Conservation (phyloP, 2,113 vertebrate species). For the Neodontobutis hainanensis region DNA sequence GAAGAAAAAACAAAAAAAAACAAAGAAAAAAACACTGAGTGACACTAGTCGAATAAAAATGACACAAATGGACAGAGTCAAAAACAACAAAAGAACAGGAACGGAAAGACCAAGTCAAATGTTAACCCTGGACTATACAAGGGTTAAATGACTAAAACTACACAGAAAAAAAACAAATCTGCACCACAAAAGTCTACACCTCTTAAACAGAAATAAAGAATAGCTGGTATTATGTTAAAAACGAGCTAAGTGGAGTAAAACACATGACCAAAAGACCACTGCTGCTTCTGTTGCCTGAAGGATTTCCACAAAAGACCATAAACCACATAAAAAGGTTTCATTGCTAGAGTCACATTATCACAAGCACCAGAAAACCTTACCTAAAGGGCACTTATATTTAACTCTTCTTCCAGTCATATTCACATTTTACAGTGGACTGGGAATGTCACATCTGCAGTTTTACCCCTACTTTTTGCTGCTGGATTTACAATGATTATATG, state of each 20-base stretch:
- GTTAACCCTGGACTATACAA: too few species aligned
- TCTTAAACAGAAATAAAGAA: not conserved
- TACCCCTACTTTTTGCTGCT: too few species aligned
- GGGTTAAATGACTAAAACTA: too few species aligned
- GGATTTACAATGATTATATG: too few species aligned
- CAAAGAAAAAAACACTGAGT: conserved; percentile 35
- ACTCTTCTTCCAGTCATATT: not conserved
- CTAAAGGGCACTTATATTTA: conserved; percentile 15
- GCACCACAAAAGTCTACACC: too few species aligned
- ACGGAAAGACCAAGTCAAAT: too few species aligned
- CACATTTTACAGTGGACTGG: not conserved
- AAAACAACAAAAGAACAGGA: conserved; percentile 16
- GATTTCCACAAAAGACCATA: conserved; percentile 48
- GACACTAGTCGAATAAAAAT: conserved; percentile 20
- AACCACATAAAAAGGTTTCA: conserved; percentile 23
- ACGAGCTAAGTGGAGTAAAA: not conserved
- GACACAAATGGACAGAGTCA: conserved; percentile 5
- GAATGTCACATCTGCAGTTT: too few species aligned
- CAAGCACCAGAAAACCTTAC: conserved; percentile 14
- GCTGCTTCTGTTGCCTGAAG: conserved; percentile 7
- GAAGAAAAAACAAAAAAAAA: conserved; percentile 23
- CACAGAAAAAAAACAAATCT: not conserved
- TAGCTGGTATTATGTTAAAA: not conserved
- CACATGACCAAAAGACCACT: conserved; percentile 43
- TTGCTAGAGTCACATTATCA: conserved; percentile 19